Evolutionary conservation across 1,140 invertebrate species (phyloP).

Genomic region (Alviniconcha marisindica): DNA sequence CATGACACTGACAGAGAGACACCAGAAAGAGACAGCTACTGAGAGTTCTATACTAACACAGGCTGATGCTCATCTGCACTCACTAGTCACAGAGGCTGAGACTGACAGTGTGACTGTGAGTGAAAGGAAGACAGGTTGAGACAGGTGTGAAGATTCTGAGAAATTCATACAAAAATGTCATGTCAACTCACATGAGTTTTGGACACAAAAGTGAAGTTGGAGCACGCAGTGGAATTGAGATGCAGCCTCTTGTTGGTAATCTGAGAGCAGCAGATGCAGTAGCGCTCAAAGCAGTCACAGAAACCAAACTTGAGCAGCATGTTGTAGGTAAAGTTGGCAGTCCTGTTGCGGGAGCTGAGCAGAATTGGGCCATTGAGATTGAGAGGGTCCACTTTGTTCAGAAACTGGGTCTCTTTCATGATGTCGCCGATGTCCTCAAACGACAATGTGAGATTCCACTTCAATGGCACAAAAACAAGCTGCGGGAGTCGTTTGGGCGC

Average conservation of each 20-base stretch:
- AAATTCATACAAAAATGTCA: too few species aligned
- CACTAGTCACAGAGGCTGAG: too few species aligned
- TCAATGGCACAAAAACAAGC: conserved; percentile 54
- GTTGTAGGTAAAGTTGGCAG: conserved; percentile 48
- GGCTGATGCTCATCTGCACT: too few species aligned
- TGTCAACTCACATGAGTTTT: conserved; percentile 69
- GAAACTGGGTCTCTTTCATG: conserved; percentile 68
- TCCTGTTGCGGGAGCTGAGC: conserved; percentile 45
- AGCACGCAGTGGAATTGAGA: conserved; percentile 63
- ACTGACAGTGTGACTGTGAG: too few species aligned
- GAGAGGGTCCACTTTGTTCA: conserved; percentile 62
- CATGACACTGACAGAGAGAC: too few species aligned
- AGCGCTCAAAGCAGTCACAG: conserved; percentile 66
- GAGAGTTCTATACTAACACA: too few species aligned
- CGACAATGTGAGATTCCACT: conserved; percentile 65
- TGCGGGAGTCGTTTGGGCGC: conserved; percentile 43
- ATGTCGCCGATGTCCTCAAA: conserved; percentile 68
- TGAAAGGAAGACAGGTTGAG: too few species aligned
- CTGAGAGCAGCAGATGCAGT: conserved; percentile 67
- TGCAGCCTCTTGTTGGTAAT: conserved; percentile 62
- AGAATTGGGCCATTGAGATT: conserved; percentile 48
- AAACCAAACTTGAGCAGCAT: conserved; percentile 60
- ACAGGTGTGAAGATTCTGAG: too few species aligned
- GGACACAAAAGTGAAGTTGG: conserved; percentile 67
- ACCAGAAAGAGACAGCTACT: too few species aligned